These are phyloP conservation scores for Pseudopodoces humilis DNA, from an alignment of 2,113 vertebrate species.

Conservation along the genomic window DNA sequence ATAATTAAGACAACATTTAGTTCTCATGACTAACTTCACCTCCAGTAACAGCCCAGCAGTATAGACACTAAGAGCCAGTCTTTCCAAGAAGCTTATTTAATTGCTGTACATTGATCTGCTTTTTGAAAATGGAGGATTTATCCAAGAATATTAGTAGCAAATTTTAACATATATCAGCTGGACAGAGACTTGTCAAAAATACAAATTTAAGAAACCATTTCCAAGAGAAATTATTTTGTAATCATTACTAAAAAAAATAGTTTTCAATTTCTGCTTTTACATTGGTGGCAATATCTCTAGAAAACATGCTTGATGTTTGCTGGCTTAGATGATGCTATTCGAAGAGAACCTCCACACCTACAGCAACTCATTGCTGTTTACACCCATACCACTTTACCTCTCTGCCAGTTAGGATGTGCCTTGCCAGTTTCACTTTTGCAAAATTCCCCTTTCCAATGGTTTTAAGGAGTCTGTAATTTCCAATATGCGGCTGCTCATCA, in stretches of 20 bases:
- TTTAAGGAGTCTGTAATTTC: constrained; percentile 96
- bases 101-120: neutral
- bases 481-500: constrained; percentile 92
- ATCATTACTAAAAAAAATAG: neutral
- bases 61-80: neutral
- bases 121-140: neutral
- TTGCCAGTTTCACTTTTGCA: constrained; percentile 96
- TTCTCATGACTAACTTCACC: neutral
- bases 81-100: neutral
- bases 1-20: neutral
- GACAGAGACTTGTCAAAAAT: neutral
- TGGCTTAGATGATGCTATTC: neutral
- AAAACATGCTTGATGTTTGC: neutral
- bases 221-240: neutral
- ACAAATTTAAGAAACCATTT: neutral
- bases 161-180: neutral
- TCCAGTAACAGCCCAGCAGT: neutral
- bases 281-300: neutral
- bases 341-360: neutral
- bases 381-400: constrained; percentile 80
- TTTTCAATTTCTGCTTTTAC: neutral
- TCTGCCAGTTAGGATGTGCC: constrained; percentile 96
- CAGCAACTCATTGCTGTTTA: neutral
- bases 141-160: neutral
- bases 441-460: constrained; percentile 99